These are phyloP conservation scores for Serinus canaria DNA, from an alignment of 2,113 vertebrate species.

Conservation along the genomic window DNA sequence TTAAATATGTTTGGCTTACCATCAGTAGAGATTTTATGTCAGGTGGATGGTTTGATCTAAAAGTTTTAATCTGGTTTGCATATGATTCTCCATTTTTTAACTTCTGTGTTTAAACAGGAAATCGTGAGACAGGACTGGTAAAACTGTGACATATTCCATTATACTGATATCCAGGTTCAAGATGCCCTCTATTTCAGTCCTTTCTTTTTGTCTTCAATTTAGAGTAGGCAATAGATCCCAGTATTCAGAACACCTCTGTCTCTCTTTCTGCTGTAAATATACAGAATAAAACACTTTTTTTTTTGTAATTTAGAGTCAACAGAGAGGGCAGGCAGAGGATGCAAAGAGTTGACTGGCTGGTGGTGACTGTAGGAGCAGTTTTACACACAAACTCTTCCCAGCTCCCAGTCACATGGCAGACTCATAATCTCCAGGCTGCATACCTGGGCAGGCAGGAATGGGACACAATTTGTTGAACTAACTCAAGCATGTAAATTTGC, in stretches of 20 bases:
- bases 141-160: not conserved
- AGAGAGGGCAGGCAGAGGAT: not conserved
- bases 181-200: not conserved
- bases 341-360: not conserved
- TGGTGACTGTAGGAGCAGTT: not conserved
- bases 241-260: not conserved
- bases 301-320: not conserved
- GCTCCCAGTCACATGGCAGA: not conserved
- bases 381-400: not conserved
- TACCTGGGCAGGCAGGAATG: not conserved
- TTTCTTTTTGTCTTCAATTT: not conserved
- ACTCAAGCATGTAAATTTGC: not conserved
- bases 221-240: accelerated
- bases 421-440: not conserved
- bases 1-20: not conserved
- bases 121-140: not conserved
- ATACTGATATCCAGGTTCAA: not conserved
- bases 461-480: not conserved
- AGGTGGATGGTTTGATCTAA: not conserved
- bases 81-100: not conserved
- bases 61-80: not conserved
- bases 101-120: not conserved
- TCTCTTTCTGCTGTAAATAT: not conserved
- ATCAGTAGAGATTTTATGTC: not conserved
- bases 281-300: not conserved